Evolutionary conservation across 2,888 invertebrate species (phyloP), one percentile per base, ranked within the genome.

Genomic region (Coelinius sp.): DNA sequence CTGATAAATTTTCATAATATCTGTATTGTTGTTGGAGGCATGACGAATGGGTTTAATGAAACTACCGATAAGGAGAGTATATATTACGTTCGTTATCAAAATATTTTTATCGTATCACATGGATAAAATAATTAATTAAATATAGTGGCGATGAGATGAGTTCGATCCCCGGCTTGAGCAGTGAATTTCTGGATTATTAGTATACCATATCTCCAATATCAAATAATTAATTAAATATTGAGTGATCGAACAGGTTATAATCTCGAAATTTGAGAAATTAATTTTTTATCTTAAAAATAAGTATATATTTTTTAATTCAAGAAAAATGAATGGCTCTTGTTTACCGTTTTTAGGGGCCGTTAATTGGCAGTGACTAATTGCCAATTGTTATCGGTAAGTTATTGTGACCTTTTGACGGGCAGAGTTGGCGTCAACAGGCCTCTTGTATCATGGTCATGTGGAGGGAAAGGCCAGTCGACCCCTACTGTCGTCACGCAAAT

Each of bases 311-410:
- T 24, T 44, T 20, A 38, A 35, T 70, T n/a, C 7, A 25, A 20
- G 5, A n/a, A 46, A 14, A 52, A 63, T 38, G 10, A 53, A 52
- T 70, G 25, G 22, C 27, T 5, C 17, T 35, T 85, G 85, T 87
- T 87, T 87, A 86, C 86, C 85, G 85, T 86, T 84, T 22, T 8
- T 85, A 83, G 86, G 86, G 85, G 83, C 84, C 85, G 85, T 87
- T 87, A 87, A 87, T 87, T 87, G 86, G 84, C 86, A 86, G 85
- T 86, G 86, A 87, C 87, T 87, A 87, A 87, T 87, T 87, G 84
- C 85, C 78, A 78, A 77, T 79, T 77, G 80, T 83, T 85, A 85
- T 86, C 86, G 78, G 71, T 64, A 71, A 82, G 80, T 83, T 83
- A 82, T 83, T 82, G 68, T 73, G 73, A 78, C 73, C 76, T 82